Percentiles rank a stretch among this genome's conserved stretches.
Conservation (phyloP, 2,888 invertebrate genomes). For the Amaurobius ferox region DNA sequence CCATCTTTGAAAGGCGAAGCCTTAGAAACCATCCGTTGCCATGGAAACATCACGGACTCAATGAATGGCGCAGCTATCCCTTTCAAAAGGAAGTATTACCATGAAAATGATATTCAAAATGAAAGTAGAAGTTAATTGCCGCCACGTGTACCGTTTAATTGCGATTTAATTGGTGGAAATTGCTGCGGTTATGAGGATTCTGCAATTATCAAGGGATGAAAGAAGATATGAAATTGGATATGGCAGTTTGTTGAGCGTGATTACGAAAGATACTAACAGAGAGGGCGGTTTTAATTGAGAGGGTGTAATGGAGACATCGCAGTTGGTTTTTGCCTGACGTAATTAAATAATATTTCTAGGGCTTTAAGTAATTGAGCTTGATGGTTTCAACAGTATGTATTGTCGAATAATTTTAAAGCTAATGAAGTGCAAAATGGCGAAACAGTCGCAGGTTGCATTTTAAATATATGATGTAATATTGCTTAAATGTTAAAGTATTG, state of each 20-base stretch:
- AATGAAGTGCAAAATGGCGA: too few species aligned
- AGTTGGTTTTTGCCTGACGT: not conserved
- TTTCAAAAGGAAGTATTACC: not conserved
- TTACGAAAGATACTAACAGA: not conserved
- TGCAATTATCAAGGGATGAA: not conserved
- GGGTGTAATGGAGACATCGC: not conserved
- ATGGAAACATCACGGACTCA: conserved; percentile 3
- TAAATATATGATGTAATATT: too few species aligned
- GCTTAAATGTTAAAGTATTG: too few species aligned
- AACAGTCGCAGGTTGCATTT: too few species aligned
- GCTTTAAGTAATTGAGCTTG: not conserved
- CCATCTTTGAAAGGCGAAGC: not conserved
- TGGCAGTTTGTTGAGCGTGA: not conserved
- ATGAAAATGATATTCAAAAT: conserved; percentile 7
- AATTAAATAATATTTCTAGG: not conserved
- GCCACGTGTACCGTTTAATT: conserved; percentile 3
- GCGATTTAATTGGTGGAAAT: conserved; percentile 11
- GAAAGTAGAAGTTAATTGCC: conserved; percentile 12
- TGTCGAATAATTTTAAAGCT: too few species aligned
- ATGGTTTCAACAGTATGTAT: too few species aligned
- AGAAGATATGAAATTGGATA: conserved; percentile 6
- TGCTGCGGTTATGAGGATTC: conserved; percentile 4
- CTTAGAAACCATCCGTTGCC: not conserved
- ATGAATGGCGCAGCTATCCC: not conserved
- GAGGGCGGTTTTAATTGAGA: too few species aligned